Evolutionary conservation across 2,888 invertebrate genomes (phyloP).

Genomic region (Dryobotodes eremita): DNA sequence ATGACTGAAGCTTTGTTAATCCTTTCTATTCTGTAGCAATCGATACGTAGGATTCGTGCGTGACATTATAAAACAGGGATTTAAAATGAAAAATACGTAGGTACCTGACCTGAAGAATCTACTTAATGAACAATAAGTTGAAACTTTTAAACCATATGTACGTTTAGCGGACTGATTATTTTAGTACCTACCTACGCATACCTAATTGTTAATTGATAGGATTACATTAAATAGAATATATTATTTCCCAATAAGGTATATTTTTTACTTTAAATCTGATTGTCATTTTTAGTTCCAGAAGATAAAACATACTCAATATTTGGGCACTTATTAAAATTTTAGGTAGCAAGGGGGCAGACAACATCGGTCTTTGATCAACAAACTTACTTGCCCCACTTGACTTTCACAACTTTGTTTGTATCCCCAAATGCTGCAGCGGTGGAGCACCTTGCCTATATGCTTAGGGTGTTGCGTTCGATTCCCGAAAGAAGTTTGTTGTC

Average conservation of each 20-base stretch:
- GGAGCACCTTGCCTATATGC: constrained; percentile 48
- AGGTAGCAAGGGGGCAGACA: constrained; percentile 25
- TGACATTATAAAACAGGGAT: constrained; percentile 50
- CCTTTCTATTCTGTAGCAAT: constrained; percentile 72
- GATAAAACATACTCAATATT: constrained; percentile 11
- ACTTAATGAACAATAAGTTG: constrained; percentile 9
- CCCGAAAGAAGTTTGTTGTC: constrained; percentile 47
- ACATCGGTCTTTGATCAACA: constrained; percentile 44
- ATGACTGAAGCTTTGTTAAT: constrained; percentile 76
- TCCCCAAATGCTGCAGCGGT: constrained; percentile 54
- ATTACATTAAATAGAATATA: background rate
- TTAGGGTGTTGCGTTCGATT: constrained; percentile 42
- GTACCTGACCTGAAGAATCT: constrained; percentile 14
- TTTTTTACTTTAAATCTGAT: background rate
- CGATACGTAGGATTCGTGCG: constrained; percentile 68
- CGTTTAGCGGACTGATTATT: background rate
- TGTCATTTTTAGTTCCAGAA: background rate
- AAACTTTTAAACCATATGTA: background rate
- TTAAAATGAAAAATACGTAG: constrained; percentile 45
- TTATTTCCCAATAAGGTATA: background rate
- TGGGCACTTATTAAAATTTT: constrained; percentile 22
- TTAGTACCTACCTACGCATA: background rate
- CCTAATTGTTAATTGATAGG: background rate
- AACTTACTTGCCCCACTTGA: constrained; percentile 52
- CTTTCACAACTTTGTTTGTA: constrained; percentile 55